Evolutionary conservation across 2,888 invertebrate species (phyloP), one percentile per base, ranked within the genome.

Genomic region (Metalampra italica): DNA sequence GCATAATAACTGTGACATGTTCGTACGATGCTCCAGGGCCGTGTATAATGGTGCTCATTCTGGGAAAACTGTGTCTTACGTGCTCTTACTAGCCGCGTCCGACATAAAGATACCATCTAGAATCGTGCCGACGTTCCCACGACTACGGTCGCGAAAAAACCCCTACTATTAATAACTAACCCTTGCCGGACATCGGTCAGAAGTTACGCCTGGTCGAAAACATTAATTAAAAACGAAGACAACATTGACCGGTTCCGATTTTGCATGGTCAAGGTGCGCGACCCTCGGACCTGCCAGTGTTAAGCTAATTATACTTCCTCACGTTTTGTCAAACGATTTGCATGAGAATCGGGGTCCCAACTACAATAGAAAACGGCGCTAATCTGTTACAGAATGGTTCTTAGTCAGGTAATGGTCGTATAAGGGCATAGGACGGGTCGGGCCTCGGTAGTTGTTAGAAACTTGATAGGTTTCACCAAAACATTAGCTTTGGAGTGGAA

Each of bases 231-330:
- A 76, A 71, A 65, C 59, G 68, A 64, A 77, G 71, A 80, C 78
- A 78, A 81, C 78, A 76, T 64, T 65, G 67, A 84, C 86, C 82
- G 80, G 85, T 84, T 79, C 61, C 59, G 62, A 59, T 61, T 59
- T 49, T 56, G 66, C 68, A 68, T 57, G 76, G 77, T 78, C 80
- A 78, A 81, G 74, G 75, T 73, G 67, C 64, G 57, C 63, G 76
- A 78, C 82, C 82, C 51, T 64, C 59, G 62, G 64, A 62, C 61
- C 67, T 64, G 64, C 60, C 63, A 44, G 59, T 61, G 62, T 59
- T 79, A 79, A 83, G 82, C 87, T 88, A 89, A 90, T 90, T 90
- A 89, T 89, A 80, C 84, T 83, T 86, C 84, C 80, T 82, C 89
- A 87, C 88, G 85, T 86, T 84, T 83, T 81, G 88, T 81, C 74